Evolutionary conservation across 2,888 invertebrate genomes (phyloP), one percentile per base, ranked within the genome.

Genomic region (Lacanobia oleracea): DNA sequence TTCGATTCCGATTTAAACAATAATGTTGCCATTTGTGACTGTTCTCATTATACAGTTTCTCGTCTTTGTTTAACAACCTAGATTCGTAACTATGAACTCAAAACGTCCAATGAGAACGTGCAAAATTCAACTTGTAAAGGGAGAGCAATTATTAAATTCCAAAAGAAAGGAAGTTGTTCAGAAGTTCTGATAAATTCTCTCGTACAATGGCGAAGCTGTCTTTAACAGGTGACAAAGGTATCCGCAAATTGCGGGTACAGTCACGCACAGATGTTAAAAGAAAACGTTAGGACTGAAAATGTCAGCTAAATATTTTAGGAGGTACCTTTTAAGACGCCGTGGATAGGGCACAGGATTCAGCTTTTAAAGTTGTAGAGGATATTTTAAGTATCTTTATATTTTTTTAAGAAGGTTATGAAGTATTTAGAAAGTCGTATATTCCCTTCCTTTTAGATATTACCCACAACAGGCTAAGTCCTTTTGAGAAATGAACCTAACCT

Each of bases 221-320:
- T 50, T 69, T 60, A 67, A 27, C 63, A 60, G 79, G 72, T 78
- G 77, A 72, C 67, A 78, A 72, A 60, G 67, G 60, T 60, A 40
- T 51, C 50, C 45, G 27, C 63, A 54, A 72, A 56, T 40, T 33
- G 54, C 59, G 54, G 37, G 16, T 18, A 78, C 67, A 72, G 21
- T 40, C 63, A 66, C 50, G n/a, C 40, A 43, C 54, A 72, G 50
- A 14, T 12, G 43, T 45, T 45, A 64, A 79, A 51, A 45, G 78
- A 60, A 78, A 53, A 78, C 72, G 53, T 75, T 64, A 18, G 40
- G 2, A 45, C 43, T 60, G 5, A 54, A 79, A 79, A 76, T 48
- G 60, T 50, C 79, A 60, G 37, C 50, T 33, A 48, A 77, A 53
- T 65, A 53, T 72, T 64, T 16, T 37, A 50, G 16, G 18, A 45